A percentile compares a stretch with the other conserved stretches of the same genome.
Evolutionary conservation across 2,797 vertebrate species (phyloP).

Genomic region (Echiichthys vipera): DNA sequence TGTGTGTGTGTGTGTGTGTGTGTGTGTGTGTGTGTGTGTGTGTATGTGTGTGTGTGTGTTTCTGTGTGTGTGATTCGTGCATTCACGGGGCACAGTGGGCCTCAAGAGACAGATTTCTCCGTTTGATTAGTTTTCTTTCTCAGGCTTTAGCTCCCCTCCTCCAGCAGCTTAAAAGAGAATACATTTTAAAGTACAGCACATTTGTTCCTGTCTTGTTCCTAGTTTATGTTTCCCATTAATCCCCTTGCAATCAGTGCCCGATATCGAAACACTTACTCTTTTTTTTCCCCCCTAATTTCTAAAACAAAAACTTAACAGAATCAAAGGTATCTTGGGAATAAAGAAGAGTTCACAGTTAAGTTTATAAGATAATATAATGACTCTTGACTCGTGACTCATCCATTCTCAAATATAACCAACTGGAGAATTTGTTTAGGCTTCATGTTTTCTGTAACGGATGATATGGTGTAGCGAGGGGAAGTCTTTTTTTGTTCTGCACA

Average conservation of each 20-base stretch:
- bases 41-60: not conserved
- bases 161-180: slow-evolving; percentile 38
- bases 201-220: slow-evolving; percentile 27
- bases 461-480: not conserved
- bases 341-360: not conserved
- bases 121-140: slow-evolving; percentile 75
- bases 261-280: not conserved
- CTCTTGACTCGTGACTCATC: slow-evolving; percentile 15
- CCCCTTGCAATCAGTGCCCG: not conserved
- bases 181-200: slow-evolving; percentile 21
- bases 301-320: not conserved
- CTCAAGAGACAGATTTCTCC: slow-evolving; percentile 72
- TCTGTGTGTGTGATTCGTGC: slow-evolving; percentile 35
- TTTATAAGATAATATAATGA: not conserved
- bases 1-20: slow-evolving; percentile 5
- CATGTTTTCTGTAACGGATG: slow-evolving; percentile 31
- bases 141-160: slow-evolving; percentile 46
- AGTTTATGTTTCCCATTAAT: slow-evolving; percentile 21
- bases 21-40: slow-evolving; percentile 29
- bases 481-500: slow-evolving; percentile 25
- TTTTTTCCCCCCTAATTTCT: not conserved
- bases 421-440: slow-evolving; percentile 22
- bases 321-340: not conserved
- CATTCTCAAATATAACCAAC: slow-evolving; percentile 5
- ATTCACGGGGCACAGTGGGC: slow-evolving; percentile 50